Conservation (phyloP, 2,888 invertebrate species). For the Drosophila anceps region DNA sequence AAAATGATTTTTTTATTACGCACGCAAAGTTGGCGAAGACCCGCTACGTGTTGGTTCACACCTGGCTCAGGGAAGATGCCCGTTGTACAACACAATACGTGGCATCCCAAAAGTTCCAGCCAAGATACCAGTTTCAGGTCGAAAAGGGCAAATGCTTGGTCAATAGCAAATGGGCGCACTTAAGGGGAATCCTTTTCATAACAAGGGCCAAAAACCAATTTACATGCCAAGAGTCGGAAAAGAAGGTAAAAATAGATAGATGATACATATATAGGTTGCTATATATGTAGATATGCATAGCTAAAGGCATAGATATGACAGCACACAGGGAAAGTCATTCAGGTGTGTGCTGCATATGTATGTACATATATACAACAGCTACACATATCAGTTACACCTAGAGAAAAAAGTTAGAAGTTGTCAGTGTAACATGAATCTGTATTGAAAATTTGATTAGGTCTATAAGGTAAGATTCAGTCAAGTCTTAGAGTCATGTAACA, state of each 20-base stretch:
- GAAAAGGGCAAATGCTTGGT: slow-evolving; percentile 21
- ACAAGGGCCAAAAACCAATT: slow-evolving; percentile 29
- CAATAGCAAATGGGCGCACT: slow-evolving; percentile 31
- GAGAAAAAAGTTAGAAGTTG: background rate
- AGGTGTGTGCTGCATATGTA: background rate
- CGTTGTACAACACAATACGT: slow-evolving; percentile 15
- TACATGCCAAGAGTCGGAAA: slow-evolving; percentile 2
- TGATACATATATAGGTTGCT: background rate
- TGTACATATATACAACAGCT: background rate
- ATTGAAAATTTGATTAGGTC: too few species aligned
- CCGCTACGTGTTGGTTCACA: slow-evolving; percentile 38
- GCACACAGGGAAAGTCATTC: background rate
- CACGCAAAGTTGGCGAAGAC: slow-evolving; percentile 43
- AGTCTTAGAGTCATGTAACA: background rate
- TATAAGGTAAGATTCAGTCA: background rate
- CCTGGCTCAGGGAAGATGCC: slow-evolving; percentile 29
- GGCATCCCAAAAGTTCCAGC: slow-evolving; percentile 36
- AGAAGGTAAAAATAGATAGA: background rate
- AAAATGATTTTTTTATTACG: slow-evolving; percentile 26
- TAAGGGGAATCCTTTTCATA: slow-evolving; percentile 23
- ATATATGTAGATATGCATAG: background rate
- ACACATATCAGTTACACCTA: background rate
- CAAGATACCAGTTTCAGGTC: slow-evolving; percentile 23
- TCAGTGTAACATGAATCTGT: background rate
- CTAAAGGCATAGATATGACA: background rate